Evolutionary conservation across 1,140 invertebrate genomes (phyloP), one percentile per base, ranked within the genome.

Genomic region (Euura lappo): DNA sequence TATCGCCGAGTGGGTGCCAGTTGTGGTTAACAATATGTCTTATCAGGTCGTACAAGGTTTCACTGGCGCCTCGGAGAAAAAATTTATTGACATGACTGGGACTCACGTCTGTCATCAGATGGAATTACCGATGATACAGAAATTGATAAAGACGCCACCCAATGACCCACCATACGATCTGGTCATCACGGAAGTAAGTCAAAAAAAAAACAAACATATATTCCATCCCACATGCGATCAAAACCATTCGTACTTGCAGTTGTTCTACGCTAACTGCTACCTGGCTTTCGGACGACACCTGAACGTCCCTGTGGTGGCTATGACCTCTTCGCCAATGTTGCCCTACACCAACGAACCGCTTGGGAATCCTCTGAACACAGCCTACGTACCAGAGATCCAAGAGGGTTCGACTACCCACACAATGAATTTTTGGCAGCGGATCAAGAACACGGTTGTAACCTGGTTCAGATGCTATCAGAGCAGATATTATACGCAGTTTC

Each of bases 391-490:
- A 0, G 46, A 72, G 8, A 76, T 80, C 43, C 79, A 84, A 6
- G 72, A 79, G 5, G 74, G 72, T 6, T 79, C 74, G 69, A n/a
- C 13, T 11, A 69, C 76, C 7, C 78, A 83, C 69, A 69, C 76
- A 2, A 79, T 85, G 80, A 79, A 73, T 2, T 84, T 86, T 47
- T 69, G 71, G 51, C 72, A 84, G 72, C 74, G 86, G 45, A n/a
- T 85, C 0, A 65, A 69, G n/a, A 87, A 84, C 68, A 77, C 72
- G 44, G 6, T 79, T 3, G 72, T 69, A 1, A 44, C 51, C 8
- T 60, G 51, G 51, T 11, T 60, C 8, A 60, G 13, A 60, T 11
- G 10, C 51, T 60, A 5, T 3, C 51, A 60, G 13, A 60, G 51
- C 13, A 60, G 51, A n/a, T 74, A 79, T 8, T 11, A 71, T 0